A percentile compares a stretch with the other conserved stretches of the same genome.
Conservation (phyloP, 2,113 vertebrate genomes). For the Hyperopisus bebe region DNA sequence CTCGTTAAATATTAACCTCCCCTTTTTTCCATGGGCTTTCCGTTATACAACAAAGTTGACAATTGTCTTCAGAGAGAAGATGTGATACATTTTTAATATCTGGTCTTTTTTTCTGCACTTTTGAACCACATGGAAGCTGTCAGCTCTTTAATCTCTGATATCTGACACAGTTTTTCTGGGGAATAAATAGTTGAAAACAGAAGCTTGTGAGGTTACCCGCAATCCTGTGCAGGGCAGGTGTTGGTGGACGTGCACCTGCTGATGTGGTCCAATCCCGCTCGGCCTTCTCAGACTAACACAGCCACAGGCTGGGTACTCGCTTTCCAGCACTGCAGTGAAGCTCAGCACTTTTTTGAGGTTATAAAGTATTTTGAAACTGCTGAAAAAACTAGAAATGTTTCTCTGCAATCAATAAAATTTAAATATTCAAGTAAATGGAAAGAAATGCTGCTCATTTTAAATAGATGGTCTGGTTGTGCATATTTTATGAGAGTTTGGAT, state of each 20-base stretch:
- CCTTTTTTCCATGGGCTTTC: constrained; percentile 10
- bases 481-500: not conserved
- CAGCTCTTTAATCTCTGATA: constrained; percentile 5
- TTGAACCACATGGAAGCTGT: constrained; percentile 18
- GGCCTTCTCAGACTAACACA: not conserved
- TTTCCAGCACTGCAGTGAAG: too few relatives aligned
- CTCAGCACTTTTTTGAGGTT: not conserved
- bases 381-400: not conserved
- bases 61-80: constrained; percentile 9
- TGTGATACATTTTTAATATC: constrained; percentile 17
- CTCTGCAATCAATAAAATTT: not conserved
- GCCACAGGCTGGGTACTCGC: not conserved
- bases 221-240: not conserved
- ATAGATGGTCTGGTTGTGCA: not conserved
- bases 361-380: not conserved
- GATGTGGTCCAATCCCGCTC: not conserved
- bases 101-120: not conserved
- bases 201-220: not conserved
- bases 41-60: constrained; percentile 7
- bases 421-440: constrained; percentile 8
- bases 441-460: not conserved
- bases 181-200: not conserved
- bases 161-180: not conserved
- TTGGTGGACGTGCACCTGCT: not conserved
- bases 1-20: constrained; percentile 1